These are phyloP conservation scores for Dolichomitus sp. DNA, from an alignment of 2,888 invertebrate genomes.

Conservation along the genomic window DNA sequence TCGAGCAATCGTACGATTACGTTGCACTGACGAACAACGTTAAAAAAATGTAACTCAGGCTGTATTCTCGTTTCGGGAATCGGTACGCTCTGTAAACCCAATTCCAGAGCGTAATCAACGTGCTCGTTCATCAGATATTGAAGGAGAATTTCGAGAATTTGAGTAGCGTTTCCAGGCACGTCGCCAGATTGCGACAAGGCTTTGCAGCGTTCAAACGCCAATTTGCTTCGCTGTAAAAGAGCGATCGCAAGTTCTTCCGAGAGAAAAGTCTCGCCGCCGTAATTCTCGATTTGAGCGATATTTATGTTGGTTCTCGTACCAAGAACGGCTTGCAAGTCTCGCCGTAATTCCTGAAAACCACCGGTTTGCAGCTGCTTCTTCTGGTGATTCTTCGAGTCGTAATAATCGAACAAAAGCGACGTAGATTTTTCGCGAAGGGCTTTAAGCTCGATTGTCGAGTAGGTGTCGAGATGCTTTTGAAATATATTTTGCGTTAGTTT, in stretches of 20 bases:
- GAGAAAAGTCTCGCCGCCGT: constrained; percentile 98
- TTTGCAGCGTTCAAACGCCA: constrained; percentile 95
- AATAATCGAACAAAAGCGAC: constrained; percentile 93
- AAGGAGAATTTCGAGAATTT: constrained; percentile 94
- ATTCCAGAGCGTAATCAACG: constrained; percentile 98
- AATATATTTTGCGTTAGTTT: constrained; percentile 94
- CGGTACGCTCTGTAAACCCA: constrained; percentile 96
- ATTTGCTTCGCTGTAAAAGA: constrained; percentile 95
- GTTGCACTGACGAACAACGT: constrained; percentile 96
- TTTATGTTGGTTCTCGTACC: constrained; percentile 97
- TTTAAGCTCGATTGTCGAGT: constrained; percentile 92
- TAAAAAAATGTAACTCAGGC: constrained; percentile 97
- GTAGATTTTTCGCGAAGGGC: constrained; percentile 93
- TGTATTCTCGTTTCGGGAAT: constrained; percentile 95
- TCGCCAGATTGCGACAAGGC: constrained; percentile 93
- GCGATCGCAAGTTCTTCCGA: constrained; percentile 97
- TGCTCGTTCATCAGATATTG: constrained; percentile 96
- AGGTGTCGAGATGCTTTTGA: constrained; percentile 92
- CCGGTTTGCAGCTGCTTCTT: constrained; percentile 97
- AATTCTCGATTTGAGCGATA: constrained; percentile 97
- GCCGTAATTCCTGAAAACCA: constrained; percentile 96
- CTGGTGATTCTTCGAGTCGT: constrained; percentile 97
- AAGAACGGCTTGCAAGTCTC: constrained; percentile 97
- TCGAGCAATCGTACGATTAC: constrained; percentile 97
- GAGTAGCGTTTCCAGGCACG: constrained; percentile 91